Evolutionary conservation across 2,888 invertebrate genomes (phyloP), one percentile per base, ranked within the genome.

Genomic region (Eupithecia dodoneata): DNA sequence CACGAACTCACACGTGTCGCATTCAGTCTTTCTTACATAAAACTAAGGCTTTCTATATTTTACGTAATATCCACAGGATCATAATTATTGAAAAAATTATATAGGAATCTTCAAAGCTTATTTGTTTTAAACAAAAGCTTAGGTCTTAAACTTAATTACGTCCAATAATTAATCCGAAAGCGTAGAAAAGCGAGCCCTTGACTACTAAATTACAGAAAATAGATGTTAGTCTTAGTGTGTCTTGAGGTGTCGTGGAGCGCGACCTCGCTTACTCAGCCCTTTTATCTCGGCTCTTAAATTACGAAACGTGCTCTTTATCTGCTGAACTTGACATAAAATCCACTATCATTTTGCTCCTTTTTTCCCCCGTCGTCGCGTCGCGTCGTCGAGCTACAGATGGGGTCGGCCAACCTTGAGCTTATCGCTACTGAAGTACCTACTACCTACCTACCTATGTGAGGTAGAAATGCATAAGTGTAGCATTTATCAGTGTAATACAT

Each of bases 401-500:
- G 79, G 78, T 77, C 81, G 67, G 18, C 10, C 76, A 81, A 70
- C 80, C 83, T 83, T 82, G 79, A 15, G 72, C 74, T 84, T 84
- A 83, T 84, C 83, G 44, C 18, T 45, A 15, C 67, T 67, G 4
- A 67, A 67, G 44, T 44, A 10, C n/a, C n/a, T n/a, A n/a, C n/a
- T n/a, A n/a, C n/a, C n/a, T n/a, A n/a, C n/a, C n/a, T n/a, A n/a
- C n/a, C n/a, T n/a, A n/a, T 44, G n/a, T 45, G 42, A 45, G 44
- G 44, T 45, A n/a, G 10, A 67, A 67, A 67, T 55, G n/a, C 55
- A 6, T 55, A 2, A 55, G 7, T 15, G 49, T 55, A 55, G 55
- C 55, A 55, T 52, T 67, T 67, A 67, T 67, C 66, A 42, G 44
- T 67, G 4, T 15, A 65, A 65, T 65, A 12, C 7, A 42, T 42